Conservation (phyloP, 2,113 vertebrate species). For the Centropristis striata region DNA sequence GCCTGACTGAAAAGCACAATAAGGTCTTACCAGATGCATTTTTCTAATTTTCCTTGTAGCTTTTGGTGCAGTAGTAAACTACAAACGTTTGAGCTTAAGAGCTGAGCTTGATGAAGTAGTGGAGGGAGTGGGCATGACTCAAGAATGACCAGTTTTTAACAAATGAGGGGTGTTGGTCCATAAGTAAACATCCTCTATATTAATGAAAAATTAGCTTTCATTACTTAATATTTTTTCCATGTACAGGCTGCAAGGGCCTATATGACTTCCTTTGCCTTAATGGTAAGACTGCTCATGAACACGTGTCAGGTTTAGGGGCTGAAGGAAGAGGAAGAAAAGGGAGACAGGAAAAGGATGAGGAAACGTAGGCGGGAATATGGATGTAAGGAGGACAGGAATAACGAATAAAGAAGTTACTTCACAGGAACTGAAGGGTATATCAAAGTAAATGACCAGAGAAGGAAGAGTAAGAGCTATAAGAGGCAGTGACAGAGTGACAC, state of each 20-base stretch:
- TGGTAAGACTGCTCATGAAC: neutral
- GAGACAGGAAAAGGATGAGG: conserved; percentile 67
- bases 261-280: neutral
- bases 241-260: conserved; percentile 1
- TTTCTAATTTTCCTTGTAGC: neutral
- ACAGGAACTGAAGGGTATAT: conserved; percentile 54
- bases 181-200: conserved; percentile 22
- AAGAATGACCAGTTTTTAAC: conserved; percentile 38
- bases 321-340: conserved; percentile 47
- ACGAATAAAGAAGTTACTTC: conserved; percentile 23
- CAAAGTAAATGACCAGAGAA: conserved; percentile 34
- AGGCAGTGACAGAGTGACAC: conserved; percentile 28
- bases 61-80: conserved; percentile 3
- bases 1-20: neutral
- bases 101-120: conserved; percentile 52
- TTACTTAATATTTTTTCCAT: conserved; percentile 26
- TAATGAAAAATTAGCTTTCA: conserved; percentile 26
- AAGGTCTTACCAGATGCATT: neutral
- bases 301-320: conserved; percentile 20
- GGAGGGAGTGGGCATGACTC: conserved; percentile 51
- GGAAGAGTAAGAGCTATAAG: conserved; percentile 24
- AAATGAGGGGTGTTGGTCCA: conserved; percentile 54
- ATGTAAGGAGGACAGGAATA: conserved; percentile 49
- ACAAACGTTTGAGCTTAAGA: conserved; percentile 18
- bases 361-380: conserved; percentile 53